Evolutionary conservation across 1,140 invertebrate genomes (phyloP), one percentile per base, ranked within the genome.

Genomic region (Listronotus bonariensis): DNA sequence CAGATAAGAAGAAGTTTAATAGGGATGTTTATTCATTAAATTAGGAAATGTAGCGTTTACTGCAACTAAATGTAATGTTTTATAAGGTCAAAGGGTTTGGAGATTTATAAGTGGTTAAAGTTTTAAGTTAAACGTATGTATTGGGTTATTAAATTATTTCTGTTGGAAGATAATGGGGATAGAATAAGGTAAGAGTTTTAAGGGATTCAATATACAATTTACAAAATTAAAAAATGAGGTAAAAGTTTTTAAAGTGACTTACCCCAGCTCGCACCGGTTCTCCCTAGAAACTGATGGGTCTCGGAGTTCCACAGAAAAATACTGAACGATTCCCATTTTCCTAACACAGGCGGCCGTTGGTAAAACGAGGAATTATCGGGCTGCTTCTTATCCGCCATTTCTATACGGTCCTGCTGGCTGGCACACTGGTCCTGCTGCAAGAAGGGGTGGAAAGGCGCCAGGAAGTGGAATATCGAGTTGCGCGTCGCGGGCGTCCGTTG

Each of bases 251-350:
- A n/a, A n/a, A n/a, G n/a, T 17, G 51, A 88, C 92, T 93, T 82
- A 95, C 92, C 92, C 93, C 93, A 96, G 81, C 91, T 93, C 71
- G 87, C 83, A 67, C 90, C 92, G 63, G 92, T 95, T 69, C 93
- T 85, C 65, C 93, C 93, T 68, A 95, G 82, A 78, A 95, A 89
- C 80, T 93, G 90, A 73, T 89, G 88, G 58, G 91, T 94, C 81
- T 94, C 90, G 63, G 90, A 88, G 82, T 96, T 93, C 86, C 89
- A 96, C 59, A 95, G 75, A 82, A 95, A 95, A 72, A 86, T 82
- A 78, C 82, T 87, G 82, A 95, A 91, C 69, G 88, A 85, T 79
- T 93, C 90, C 91, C 92, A 93, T 85, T 88, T 89, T 71, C 88
- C 88, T 69, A 91, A 85, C 79, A 90, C 89, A 62, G 89, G 89